Evolutionary conservation across 2,113 vertebrate genomes (phyloP), one percentile per base, ranked within the genome.

Genomic region (Saguinus imperator): DNA sequence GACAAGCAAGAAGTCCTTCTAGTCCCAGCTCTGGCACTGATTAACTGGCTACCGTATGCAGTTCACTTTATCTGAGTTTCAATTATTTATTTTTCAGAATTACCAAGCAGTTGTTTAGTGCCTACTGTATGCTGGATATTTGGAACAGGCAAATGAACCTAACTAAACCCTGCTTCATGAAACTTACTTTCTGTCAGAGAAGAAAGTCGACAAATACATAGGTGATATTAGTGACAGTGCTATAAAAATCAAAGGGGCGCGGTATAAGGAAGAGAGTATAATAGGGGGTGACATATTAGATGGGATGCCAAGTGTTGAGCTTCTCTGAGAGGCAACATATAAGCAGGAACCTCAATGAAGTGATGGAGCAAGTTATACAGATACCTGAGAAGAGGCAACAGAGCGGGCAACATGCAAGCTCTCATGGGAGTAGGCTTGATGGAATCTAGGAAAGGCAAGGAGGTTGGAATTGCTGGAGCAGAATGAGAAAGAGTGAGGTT

Each of bases 1-100:
- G 7, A 14, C 57, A 89, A 93, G 66, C 48, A 83, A 40, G 35
- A 81, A 82, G 25, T 16, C 92, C 95, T 80, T 79, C 25, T 73
- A 68, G 16, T 29, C 35, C 8, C 10, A 25, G 10, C 52, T 75
- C 58, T 96, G 66, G 13, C 17, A 37, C 43, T 37, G 43, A 73
- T 35, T 61, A 85, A 29, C 32, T 45, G 50, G 11, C 20, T 72
- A 32, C 12, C n/a, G 17, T 45, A 17, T 68, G 12, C 35, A 83
- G 0, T 43, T 86, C 17, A 25, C 29, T 87, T 72, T 70, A 80
- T 43, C 64, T 91, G 45, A 85, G 25, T 11, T 64, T 80, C 21
- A 16, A 1, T 88, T 55, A 61, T 75, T 84, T 32, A 52, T 82
- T 81, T 89, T 61, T 84, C 35, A 80, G 77, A 68, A 73, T 91